Evolutionary conservation across 2,797 vertebrate genomes (phyloP), one percentile per base, ranked within the genome.

Genomic region (Crenichthys baileyi): DNA sequence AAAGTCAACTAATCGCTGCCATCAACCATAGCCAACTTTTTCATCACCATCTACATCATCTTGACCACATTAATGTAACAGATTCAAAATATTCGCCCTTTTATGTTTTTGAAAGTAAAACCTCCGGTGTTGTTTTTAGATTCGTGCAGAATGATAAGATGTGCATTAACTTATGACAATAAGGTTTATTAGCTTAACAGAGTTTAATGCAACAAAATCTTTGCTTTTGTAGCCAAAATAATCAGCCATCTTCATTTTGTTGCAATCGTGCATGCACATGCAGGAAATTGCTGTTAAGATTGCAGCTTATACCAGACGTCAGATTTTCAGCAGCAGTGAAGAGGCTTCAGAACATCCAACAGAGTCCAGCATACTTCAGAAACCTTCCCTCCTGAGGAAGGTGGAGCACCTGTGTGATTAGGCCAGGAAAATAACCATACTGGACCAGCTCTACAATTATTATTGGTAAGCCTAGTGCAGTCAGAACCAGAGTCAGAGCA

Each of bases 41-140:
- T 81, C 72, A 61, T 12, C 36, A 41, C 61, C 4, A 67, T 31
- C 26, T 51, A n/a, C 75, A 73, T 58, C 56, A 67, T 41, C 8
- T 22, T 67, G 63, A 41, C 16, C 29, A 63, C 63, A 41, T 41
- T 67, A 67, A 20, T 41, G 20, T 67, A 24, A 29, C 18, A 22
- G 18, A 36, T 31, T 63, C 31, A 36, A 36, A 36, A 36, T 63
- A 36, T 36, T 63, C 61, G 8, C 31, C 0, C 7, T 8, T 36
- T 36, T 63, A 6, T 63, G 60, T 13, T 63, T 26, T 63, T 63
- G 7, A 63, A 63, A 61, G 60, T 7, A 61, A 61, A 61, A 31
- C 31, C 31, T 36, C 36, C 29, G 8, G 29, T 31, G 8, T 7
- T 1, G 61, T 36, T 63, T 63, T 63, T 20, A 63, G 16, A 63